Evolutionary conservation across 2,113 vertebrate species (phyloP).

Genomic region (Bambusicola thoracicus): DNA sequence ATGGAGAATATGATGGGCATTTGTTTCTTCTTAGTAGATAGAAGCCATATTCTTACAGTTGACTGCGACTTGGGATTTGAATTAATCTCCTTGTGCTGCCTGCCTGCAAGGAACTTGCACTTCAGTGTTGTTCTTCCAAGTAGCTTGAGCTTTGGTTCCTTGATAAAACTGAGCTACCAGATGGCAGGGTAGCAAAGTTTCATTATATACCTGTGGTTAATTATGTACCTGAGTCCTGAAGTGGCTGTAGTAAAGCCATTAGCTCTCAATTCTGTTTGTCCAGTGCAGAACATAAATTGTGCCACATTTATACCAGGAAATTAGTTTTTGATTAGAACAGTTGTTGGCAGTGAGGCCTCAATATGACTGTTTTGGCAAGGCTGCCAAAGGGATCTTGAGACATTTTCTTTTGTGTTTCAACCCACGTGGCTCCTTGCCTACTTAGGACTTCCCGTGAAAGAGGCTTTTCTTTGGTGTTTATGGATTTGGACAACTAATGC

Average conservation of each 20-base stretch:
- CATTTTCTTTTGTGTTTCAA: conserved; percentile 61
- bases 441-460: conserved; percentile 53
- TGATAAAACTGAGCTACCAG: neutral
- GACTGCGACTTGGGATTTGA: neutral
- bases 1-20: neutral
- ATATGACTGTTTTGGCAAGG: conserved; percentile 26
- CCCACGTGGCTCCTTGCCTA: conserved; percentile 32
- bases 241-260: neutral
- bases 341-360: conserved; percentile 12
- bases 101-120: neutral
- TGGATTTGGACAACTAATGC: conserved; percentile 24
- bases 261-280: neutral
- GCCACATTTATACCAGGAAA: conserved; percentile 3
- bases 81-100: neutral
- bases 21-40: neutral
- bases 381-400: conserved; percentile 22
- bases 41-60: neutral
- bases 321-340: conserved; percentile 37
- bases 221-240: neutral
- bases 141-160: neutral
- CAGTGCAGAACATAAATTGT: neutral
- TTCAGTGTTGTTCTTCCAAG: neutral
- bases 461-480: conserved; percentile 62
- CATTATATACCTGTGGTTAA: neutral
- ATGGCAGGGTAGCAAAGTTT: neutral